Evolutionary conservation across 2,113 vertebrate species (phyloP).

Genomic region (Serilophus lunatus): DNA sequence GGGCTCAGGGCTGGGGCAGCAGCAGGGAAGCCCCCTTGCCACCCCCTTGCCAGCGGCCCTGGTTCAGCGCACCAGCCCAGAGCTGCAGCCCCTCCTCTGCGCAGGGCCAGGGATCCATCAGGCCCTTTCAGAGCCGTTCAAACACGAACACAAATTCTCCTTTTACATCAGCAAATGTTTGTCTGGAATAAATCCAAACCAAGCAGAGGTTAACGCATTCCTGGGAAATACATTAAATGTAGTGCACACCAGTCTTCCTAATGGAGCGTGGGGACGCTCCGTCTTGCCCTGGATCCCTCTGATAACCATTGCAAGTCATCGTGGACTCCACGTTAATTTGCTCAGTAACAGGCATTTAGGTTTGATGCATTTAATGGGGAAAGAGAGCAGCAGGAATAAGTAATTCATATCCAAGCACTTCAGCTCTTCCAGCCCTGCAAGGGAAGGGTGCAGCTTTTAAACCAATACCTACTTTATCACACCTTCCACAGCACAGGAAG

Average conservation of each 20-base stretch:
- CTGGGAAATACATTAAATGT: slow-evolving; percentile 7
- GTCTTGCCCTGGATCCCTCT: not conserved
- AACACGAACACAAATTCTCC: slow-evolving; percentile 8
- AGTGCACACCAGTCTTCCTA: not conserved
- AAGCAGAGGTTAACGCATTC: slow-evolving; percentile 45
- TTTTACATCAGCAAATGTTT: slow-evolving; percentile 52
- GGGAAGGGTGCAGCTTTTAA: not conserved
- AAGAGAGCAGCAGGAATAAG: not conserved
- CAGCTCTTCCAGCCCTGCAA: not conserved
- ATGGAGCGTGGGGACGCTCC: slow-evolving; percentile 4
- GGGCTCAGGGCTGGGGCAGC: not conserved
- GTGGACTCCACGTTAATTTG: not conserved
- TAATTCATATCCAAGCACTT: not conserved
- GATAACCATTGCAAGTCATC: not conserved
- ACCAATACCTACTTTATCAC: slow-evolving; percentile 14
- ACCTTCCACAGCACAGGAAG: slow-evolving; percentile 58
- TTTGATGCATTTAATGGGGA: not conserved
- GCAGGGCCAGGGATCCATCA: not conserved
- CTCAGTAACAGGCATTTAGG: slow-evolving; percentile 19
- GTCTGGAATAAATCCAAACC: slow-evolving; percentile 48
- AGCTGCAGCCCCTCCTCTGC: not conserved
- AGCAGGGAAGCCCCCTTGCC: accelerated
- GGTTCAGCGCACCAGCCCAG: accelerated
- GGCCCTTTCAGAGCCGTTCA: not conserved
- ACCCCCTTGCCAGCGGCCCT: accelerated